Percentiles rank a stretch among this genome's conserved stretches.
phyloP scores from a whole-genome alignment of 2,797 vertebrate species.

The Labeo calbasu region DNA sequence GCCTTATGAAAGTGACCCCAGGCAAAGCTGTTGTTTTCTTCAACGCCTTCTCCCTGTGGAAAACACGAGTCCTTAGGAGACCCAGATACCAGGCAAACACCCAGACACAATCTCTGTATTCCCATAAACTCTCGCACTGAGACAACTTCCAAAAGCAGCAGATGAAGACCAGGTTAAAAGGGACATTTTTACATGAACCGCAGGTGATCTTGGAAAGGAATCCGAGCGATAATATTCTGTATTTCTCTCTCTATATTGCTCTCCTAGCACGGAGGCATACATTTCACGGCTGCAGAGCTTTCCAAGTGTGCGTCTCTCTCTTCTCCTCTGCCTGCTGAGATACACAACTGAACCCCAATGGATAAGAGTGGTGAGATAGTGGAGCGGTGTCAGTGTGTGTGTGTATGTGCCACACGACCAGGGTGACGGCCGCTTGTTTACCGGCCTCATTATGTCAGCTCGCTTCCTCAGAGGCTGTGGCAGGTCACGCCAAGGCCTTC shows the following conservation, averaged over 20 bases:
- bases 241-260: constrained; percentile 30
- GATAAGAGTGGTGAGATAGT: constrained; percentile 49
- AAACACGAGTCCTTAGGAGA: constrained; percentile 55
- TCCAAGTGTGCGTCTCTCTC: constrained; percentile 32
- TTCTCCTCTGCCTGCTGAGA: constrained; percentile 45
- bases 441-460: constrained; percentile 83
- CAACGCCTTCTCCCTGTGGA: constrained; percentile 44
- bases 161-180: neutral
- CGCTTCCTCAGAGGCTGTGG: constrained; percentile 71
- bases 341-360: constrained; percentile 45
- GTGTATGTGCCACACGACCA: constrained; percentile 61
- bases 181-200: neutral
- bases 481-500: constrained; percentile 75
- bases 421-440: constrained; percentile 82
- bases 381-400: constrained; percentile 42
- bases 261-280: constrained; percentile 36
- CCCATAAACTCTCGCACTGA: neutral
- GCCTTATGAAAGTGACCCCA: constrained; percentile 61
- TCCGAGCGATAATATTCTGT: neutral
- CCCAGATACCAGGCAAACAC: constrained; percentile 28
- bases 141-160: neutral
- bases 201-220: constrained; percentile 7
- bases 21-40: constrained; percentile 59
- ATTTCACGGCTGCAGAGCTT: constrained; percentile 46
- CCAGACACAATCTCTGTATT: constrained; percentile 11